Evolutionary conservation across 2,888 invertebrate species (phyloP).

Genomic region (Drosophila leonis): DNA sequence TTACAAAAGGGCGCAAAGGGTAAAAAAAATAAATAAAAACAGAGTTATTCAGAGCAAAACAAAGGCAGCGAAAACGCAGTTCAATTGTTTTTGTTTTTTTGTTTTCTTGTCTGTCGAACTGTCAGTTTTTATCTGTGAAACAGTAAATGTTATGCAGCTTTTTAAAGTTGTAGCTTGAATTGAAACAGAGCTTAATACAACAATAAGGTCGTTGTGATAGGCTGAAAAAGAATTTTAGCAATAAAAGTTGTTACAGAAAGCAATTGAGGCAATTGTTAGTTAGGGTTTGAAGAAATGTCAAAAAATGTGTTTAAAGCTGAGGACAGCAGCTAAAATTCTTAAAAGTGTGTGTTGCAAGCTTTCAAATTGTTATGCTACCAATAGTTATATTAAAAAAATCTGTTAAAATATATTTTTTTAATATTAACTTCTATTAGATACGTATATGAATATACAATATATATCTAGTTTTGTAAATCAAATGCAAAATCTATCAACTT

Average conservation of each 20-base stretch:
- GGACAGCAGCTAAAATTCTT: too few species aligned
- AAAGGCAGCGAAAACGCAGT: conserved; percentile 23
- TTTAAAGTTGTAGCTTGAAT: conserved; percentile 5
- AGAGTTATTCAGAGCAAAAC: conserved; percentile 25
- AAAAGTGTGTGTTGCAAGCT: too few species aligned
- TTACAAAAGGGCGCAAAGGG: conserved; percentile 40
- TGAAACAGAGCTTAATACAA: background rate
- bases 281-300: background rate
- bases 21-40: conserved; percentile 7
- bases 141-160: conserved; percentile 32
- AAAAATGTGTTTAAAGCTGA: too few species aligned
- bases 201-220: conserved; percentile 1
- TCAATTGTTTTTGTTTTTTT: conserved; percentile 31
- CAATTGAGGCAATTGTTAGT: background rate
- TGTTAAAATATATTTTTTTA: too few species aligned
- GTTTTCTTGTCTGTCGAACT: conserved; percentile 4
- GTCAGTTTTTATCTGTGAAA: conserved; percentile 34
- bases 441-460: background rate
- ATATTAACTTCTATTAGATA: background rate
- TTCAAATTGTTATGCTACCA: too few species aligned
- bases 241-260: background rate
- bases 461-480: too few species aligned
- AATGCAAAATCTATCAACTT: background rate
- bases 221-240: background rate
- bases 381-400: too few species aligned